A percentile compares a stretch with the other conserved stretches of the same genome.
phyloP scores from a whole-genome alignment of 2,113 vertebrate species.

The Todiramphus saurophagus region DNA sequence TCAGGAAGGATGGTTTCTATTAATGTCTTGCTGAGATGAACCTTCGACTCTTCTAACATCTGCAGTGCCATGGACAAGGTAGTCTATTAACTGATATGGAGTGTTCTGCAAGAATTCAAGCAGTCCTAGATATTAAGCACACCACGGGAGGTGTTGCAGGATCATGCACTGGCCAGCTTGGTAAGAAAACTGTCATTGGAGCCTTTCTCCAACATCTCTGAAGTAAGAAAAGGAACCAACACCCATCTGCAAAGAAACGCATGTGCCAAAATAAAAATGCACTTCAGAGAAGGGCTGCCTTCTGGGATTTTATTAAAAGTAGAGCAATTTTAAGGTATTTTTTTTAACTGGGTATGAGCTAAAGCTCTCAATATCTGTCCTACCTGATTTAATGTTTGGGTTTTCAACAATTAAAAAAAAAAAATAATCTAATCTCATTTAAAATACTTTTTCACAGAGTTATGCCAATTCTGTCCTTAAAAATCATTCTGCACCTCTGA shows the following conservation, averaged over 20 bases:
- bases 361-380: neutral
- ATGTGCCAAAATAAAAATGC: neutral
- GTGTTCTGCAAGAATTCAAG: neutral
- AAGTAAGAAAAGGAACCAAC: neutral
- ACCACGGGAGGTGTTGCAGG: neutral
- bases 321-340: neutral
- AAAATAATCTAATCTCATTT: neutral
- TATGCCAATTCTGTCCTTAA: neutral
- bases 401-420: neutral
- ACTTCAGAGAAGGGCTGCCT: neutral
- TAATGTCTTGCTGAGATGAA: constrained; percentile 5
- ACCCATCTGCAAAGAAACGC: neutral
- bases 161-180: neutral
- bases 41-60: neutral
- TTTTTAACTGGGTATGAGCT: neutral
- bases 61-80: neutral
- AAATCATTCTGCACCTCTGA: neutral
- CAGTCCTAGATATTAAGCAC: neutral
- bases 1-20: neutral
- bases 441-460: neutral
- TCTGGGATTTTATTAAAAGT: neutral
- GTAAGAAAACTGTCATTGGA: neutral
- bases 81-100: neutral
- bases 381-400: neutral
- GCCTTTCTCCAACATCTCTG: neutral